These are phyloP conservation scores for Strix aluco DNA, from an alignment of 2,113 vertebrate species.

Conservation along the genomic window DNA sequence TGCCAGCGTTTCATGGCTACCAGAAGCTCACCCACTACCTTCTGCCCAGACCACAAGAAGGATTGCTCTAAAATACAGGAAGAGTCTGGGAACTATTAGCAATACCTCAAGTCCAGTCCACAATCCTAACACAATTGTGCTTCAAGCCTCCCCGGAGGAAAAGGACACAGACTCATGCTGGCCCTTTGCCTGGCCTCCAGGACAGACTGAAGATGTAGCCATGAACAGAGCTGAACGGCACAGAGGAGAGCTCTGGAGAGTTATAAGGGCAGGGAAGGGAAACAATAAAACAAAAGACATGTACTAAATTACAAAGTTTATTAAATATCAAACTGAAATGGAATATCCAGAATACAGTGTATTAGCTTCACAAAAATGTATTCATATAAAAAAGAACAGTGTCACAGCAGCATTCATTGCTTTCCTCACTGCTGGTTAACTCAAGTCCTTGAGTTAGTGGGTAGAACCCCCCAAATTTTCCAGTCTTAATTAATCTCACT, in stretches of 20 bases:
- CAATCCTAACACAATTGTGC: fast-evolving
- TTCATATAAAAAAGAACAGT: neutral
- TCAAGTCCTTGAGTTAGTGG: neutral
- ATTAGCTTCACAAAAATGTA: neutral
- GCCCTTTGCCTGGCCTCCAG: neutral
- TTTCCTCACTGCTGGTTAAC: neutral
- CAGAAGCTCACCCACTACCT: neutral
- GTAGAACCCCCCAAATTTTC: neutral
- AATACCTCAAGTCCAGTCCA: neutral
- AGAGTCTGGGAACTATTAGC: neutral
- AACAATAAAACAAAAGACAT: neutral
- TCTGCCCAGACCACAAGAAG: neutral
- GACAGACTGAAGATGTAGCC: neutral
- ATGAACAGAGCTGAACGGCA: neutral
- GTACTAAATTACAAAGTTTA: neutral
- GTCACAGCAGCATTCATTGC: neutral
- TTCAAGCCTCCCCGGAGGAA: fast-evolving
- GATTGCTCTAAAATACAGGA: neutral
- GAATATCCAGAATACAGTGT: neutral
- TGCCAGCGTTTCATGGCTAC: neutral
- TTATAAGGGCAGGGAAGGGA: neutral
- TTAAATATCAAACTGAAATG: neutral
- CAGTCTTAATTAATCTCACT: neutral
- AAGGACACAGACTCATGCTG: fast-evolving
- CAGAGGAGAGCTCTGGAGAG: neutral